Base-by-base conservation (phyloP, 2,888 invertebrate species). In the Oligia fasciuncula region DNA sequence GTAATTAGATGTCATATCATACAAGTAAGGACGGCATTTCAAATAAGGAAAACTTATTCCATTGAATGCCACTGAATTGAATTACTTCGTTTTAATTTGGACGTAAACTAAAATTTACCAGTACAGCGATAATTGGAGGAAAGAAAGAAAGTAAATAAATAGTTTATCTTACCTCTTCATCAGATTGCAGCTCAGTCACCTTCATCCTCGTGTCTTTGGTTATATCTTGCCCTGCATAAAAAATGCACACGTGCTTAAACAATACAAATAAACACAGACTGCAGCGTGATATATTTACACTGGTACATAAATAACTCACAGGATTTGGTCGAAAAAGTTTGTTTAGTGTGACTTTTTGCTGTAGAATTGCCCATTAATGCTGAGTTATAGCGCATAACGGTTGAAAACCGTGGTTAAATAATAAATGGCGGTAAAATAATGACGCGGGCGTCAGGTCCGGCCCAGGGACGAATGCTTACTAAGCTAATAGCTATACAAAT, bases 181-280 rank as follows among this genome's bases (percentile, higher is more conserved):
- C 97, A 5, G 96, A 94, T 73, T 94, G 95, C 72, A 96, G 86
- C 87, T 97, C 97, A 67, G 94, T 96, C 83, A 96, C 95, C 94
- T 95, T 96, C 94, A 97, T 95, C 92, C 97, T 95, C 76, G 95
- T 97, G 81, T 97, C 97, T 92, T 95, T 96, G 91, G 94, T 96
- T 91, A 96, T 95, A 90, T 97, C 97, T 92, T 97, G 97, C 93
- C 97, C 97, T 97, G 93, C 80, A 94, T 93, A 95, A 93, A 93
- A 93, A 89, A 86, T 72, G 91, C 85, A 87, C 91, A 92, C 91
- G 87, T 90, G 90, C 86, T 84, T 82, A 83, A 83, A 87, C 81
- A 73, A 87, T 88, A 89, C 92, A 94, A 93, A 94, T 93, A 94
- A 94, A 94, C 93, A 93, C 91, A 87, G 86, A 84, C 73, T 82